phyloP scores from a whole-genome alignment of 2,888 invertebrate species.

The Scelioninae gen. 1 region DNA sequence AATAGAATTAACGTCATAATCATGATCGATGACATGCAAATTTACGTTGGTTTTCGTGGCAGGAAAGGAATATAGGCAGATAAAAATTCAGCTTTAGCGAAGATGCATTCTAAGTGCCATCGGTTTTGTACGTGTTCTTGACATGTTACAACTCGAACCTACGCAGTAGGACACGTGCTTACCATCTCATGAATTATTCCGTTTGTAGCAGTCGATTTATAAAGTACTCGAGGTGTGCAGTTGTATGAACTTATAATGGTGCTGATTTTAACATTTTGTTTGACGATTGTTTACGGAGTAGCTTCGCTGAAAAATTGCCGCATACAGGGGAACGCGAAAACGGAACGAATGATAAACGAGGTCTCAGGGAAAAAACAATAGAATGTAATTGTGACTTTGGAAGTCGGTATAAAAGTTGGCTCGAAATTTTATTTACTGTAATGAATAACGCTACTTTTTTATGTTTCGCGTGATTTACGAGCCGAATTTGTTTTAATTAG shows the following conservation, averaged over 20 bases:
- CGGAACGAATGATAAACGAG: constrained; percentile 34
- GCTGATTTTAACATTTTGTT: constrained; percentile 18
- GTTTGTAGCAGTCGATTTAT: constrained; percentile 65
- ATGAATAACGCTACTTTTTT: constrained; percentile 4
- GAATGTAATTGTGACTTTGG: constrained; percentile 20
- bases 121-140: constrained; percentile 64
- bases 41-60: constrained; percentile 2
- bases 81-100: constrained; percentile 40
- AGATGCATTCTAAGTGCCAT: constrained; percentile 56
- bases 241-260: constrained; percentile 20
- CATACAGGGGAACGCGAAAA: neutral
- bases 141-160: constrained; percentile 48
- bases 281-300: constrained; percentile 31
- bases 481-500: constrained; percentile 25
- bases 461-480: constrained; percentile 3
- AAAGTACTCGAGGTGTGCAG: constrained; percentile 57
- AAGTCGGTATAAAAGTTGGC: constrained; percentile 9
- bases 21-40: neutral
- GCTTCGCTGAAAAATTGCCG: constrained; percentile 18
- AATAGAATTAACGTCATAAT: constrained; percentile 10
- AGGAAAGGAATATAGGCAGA: constrained; percentile 3
- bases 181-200: constrained; percentile 74
- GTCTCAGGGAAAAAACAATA: constrained; percentile 9
- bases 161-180: constrained; percentile 54
- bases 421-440: constrained; percentile 25